phyloP scores from a whole-genome alignment of 1,140 invertebrate genomes.

The Drosophila suzukii region DNA sequence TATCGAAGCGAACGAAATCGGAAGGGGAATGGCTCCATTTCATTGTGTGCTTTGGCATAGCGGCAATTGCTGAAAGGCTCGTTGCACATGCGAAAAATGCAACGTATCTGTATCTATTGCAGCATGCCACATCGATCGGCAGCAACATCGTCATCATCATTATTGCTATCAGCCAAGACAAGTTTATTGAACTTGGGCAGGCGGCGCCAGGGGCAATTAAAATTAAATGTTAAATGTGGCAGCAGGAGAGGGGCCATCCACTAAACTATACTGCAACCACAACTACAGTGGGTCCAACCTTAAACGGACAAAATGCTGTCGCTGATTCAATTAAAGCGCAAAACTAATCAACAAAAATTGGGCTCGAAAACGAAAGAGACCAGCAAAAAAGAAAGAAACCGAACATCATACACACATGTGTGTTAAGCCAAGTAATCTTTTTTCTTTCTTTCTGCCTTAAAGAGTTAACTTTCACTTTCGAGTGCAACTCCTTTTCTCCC shows the following conservation, averaged over 20 bases:
- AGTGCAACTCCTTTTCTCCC: conserved; percentile 45
- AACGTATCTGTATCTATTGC: conserved; percentile 57
- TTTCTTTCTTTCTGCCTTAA: conserved; percentile 21
- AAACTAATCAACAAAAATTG: conserved; percentile 48
- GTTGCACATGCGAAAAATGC: conserved; percentile 45
- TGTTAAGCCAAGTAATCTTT: conserved; percentile 16
- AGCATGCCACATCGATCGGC: conserved; percentile 47
- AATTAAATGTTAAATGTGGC: conserved; percentile 68
- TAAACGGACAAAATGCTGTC: conserved; percentile 57
- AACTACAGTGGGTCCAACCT: conserved; percentile 39
- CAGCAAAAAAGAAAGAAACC: conserved; percentile 30
- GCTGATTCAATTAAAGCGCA: conserved; percentile 75
- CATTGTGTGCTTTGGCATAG: conserved; percentile 39
- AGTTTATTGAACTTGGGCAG: conserved; percentile 74
- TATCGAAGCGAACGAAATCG: conserved; percentile 21
- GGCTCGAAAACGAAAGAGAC: conserved; percentile 16
- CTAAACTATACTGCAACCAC: background rate
- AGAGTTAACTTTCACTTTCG: conserved; percentile 80
- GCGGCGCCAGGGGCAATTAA: conserved; percentile 76
- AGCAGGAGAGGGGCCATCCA: conserved; percentile 12
- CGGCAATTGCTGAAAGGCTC: conserved; percentile 51
- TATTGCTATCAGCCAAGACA: conserved; percentile 14
- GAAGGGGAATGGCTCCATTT: conserved; percentile 57
- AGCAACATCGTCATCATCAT: conserved; percentile 22
- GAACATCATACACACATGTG: conserved; percentile 19